phyloP scores from a whole-genome alignment of 1,140 invertebrate species.

The Doryteuthis pealeii region DNA sequence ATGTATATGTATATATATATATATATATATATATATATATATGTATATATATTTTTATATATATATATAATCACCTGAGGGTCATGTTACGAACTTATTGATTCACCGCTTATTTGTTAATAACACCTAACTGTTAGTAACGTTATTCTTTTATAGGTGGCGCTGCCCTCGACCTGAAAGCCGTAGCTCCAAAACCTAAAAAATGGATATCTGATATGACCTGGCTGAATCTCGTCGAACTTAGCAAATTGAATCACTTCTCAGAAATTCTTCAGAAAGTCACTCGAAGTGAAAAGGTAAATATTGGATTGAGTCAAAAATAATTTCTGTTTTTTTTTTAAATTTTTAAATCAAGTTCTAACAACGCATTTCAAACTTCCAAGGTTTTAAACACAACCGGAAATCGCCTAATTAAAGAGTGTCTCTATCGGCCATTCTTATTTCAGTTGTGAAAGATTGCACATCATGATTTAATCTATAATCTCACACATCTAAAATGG shows the following conservation, averaged over 20 bases:
- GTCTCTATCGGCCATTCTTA: no score
- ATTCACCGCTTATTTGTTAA: no score
- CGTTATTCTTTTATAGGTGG: conserved; percentile 71
- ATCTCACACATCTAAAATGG: no score
- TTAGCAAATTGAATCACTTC: conserved; percentile 79
- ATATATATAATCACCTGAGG: no score
- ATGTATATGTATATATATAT: no score
- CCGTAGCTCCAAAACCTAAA: conserved; percentile 91
- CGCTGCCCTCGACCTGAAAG: conserved; percentile 87
- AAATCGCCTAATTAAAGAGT: no score
- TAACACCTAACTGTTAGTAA: no score
- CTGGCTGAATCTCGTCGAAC: conserved; percentile 94
- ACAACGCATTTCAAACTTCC: not conserved
- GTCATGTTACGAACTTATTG: no score
- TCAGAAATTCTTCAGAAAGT: no score
- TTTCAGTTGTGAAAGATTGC: not conserved
- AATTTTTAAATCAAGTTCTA: not conserved
- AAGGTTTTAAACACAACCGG: not conserved
- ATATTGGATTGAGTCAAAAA: no score
- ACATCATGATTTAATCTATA: not conserved
- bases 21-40: not conserved
- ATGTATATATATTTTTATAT: not conserved
- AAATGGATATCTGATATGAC: conserved; percentile 94
- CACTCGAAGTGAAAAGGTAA: not conserved
- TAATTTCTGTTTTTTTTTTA: not conserved